Conservation (phyloP, 2,113 vertebrate genomes). For the Pomatorhinus ruficollis region DNA sequence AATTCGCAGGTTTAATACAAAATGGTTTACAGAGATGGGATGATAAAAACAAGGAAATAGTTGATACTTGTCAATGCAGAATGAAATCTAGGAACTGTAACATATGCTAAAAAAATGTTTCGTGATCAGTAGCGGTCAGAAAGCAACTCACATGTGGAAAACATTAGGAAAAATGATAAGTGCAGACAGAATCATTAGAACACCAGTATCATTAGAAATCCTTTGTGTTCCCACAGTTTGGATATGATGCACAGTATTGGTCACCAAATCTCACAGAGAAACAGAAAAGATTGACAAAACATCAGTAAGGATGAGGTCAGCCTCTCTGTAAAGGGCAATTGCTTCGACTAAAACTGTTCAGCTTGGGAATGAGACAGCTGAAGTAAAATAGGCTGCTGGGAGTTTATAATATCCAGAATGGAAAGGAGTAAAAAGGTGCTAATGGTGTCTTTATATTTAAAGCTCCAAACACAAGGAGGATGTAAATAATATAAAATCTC, state of each 20-base stretch:
- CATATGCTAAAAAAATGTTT: background rate
- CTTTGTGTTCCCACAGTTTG: background rate
- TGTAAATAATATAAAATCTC: background rate
- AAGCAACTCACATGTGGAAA: background rate
- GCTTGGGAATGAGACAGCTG: background rate
- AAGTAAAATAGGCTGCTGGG: background rate
- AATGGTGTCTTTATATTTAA: background rate
- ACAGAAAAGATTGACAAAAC: background rate
- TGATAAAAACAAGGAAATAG: background rate
- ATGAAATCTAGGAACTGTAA: background rate
- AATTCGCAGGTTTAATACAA: background rate
- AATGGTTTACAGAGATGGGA: background rate
- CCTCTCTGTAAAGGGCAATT: background rate
- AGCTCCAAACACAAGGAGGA: background rate
- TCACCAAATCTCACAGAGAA: background rate
- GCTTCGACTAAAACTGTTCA: background rate
- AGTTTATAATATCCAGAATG: background rate
- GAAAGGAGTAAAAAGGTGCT: background rate
- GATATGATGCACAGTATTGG: too few species aligned
- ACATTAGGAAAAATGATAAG: background rate
- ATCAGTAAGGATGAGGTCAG: background rate
- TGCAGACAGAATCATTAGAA: background rate
- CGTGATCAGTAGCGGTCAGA: background rate
- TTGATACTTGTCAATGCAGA: background rate
- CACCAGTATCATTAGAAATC: background rate